Evolutionary conservation across 2,797 vertebrate genomes (phyloP).

Genomic region (Sebastes iracundus): DNA sequence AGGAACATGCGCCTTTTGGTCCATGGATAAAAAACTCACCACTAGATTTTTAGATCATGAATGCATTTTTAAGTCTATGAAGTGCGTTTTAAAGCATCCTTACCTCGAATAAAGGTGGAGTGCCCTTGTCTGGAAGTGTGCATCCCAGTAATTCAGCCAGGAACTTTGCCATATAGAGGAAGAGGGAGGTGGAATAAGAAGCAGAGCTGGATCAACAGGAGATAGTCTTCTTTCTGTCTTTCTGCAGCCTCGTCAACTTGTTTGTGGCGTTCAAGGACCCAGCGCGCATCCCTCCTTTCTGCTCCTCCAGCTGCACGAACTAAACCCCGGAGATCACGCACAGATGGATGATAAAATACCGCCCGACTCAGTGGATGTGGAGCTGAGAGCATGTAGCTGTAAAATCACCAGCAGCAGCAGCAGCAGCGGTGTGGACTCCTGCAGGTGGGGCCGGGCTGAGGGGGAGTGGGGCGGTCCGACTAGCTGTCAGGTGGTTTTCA

Average conservation of each 20-base stretch:
- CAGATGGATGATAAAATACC: too few species aligned
- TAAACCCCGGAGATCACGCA: neutral
- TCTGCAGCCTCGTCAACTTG: constrained; percentile 9
- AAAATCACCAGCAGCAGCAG: neutral
- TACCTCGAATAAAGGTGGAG: constrained; percentile 83
- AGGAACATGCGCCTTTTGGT: neutral
- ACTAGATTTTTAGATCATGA: neutral
- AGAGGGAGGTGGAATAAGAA: neutral
- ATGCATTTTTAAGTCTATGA: neutral
- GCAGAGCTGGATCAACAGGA: constrained; percentile 35
- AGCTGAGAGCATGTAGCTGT: neutral
- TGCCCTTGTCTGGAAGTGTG: constrained; percentile 82
- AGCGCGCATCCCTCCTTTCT: constrained; percentile 19
- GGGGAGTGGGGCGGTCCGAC: constrained; percentile 21
- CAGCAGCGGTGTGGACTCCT: neutral
- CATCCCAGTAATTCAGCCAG: constrained; percentile 87
- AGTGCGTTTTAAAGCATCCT: constrained; percentile 30
- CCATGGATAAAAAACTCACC: neutral
- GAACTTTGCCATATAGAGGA: constrained; percentile 86
- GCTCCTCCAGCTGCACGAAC: neutral
- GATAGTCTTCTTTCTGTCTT: neutral
- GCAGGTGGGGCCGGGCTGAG: constrained; percentile 20
- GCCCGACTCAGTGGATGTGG: neutral
- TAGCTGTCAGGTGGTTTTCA: constrained; percentile 17
- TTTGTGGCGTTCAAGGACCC: constrained; percentile 40